A percentile compares a stretch with the other conserved stretches of the same genome.
Conservation (phyloP, 2,113 vertebrate species). For the Prunella himalayana region DNA sequence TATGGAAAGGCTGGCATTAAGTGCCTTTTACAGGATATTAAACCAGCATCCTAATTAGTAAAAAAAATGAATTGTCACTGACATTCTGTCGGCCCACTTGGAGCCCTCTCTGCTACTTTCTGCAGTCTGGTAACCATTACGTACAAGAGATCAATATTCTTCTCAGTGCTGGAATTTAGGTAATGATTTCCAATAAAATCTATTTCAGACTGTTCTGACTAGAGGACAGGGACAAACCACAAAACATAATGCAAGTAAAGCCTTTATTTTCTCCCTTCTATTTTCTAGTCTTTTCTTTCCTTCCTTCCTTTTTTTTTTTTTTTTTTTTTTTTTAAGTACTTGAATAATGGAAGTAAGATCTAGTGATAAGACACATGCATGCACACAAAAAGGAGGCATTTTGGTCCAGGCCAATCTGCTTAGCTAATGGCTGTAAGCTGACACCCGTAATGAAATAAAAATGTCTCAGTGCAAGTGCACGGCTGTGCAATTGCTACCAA, state of each 20-base stretch:
- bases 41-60: slow-evolving; percentile 75
- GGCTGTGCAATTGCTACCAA: slow-evolving; percentile 68
- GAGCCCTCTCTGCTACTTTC: slow-evolving; percentile 70
- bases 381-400: slow-evolving; percentile 61
- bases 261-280: not conserved
- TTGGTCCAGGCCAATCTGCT: slow-evolving; percentile 74
- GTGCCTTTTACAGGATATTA: slow-evolving; percentile 82
- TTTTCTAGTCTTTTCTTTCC: not conserved
- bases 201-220: slow-evolving; percentile 67
- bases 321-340: slow-evolving; percentile 42
- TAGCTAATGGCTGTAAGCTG: slow-evolving; percentile 82
- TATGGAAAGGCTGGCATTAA: slow-evolving; percentile 72
- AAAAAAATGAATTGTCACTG: slow-evolving; percentile 78
- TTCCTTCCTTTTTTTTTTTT: fast-evolving
- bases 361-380: slow-evolving; percentile 68
- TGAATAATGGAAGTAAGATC: slow-evolving; percentile 79
- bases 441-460: slow-evolving; percentile 85
- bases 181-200: slow-evolving; percentile 83
- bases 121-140: slow-evolving; percentile 78
- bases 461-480: slow-evolving; percentile 71
- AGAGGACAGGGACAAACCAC: slow-evolving; percentile 70
- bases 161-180: slow-evolving; percentile 70
- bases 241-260: slow-evolving; percentile 64
- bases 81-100: slow-evolving; percentile 67
- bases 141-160: slow-evolving; percentile 70